Evolutionary conservation across 2,113 vertebrate species (phyloP).

Genomic region (Rhizomys pruinosus): DNA sequence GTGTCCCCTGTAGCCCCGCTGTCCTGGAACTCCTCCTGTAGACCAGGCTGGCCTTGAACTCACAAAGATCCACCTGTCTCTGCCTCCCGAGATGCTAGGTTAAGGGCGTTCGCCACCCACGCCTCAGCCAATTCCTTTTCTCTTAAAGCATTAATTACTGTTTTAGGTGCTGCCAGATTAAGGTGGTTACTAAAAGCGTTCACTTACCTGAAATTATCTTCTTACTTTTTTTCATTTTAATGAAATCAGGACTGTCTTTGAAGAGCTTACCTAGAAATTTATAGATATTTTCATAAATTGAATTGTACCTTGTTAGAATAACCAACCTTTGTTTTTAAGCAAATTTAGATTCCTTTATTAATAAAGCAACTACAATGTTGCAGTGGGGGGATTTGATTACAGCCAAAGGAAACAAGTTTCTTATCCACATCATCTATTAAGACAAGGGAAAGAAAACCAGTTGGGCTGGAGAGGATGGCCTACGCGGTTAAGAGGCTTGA

Average conservation of each 20-base stretch:
- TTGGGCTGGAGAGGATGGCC: no score
- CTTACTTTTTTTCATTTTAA: neutral
- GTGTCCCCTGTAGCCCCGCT: no score
- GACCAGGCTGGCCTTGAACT: no score
- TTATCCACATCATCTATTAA: constrained; percentile 57
- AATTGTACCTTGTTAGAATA: constrained; percentile 42
- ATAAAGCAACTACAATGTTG: constrained; percentile 32
- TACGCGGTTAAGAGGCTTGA: no score
- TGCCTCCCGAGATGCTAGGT: no score
- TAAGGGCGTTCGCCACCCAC: no score
- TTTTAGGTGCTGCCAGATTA: neutral
- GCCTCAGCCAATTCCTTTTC: no score
- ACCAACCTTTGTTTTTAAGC: constrained; percentile 36
- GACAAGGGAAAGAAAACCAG: constrained; percentile 26
- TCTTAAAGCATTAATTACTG: neutral
- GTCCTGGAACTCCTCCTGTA: no score
- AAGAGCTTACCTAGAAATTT: constrained; percentile 23
- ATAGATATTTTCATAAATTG: constrained; percentile 12
- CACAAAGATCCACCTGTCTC: no score
- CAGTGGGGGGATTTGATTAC: neutral
- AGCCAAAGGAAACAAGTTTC: constrained; percentile 40
- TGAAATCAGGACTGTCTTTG: neutral
- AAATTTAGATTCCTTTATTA: constrained; percentile 36
- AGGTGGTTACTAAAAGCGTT: neutral
- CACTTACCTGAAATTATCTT: constrained; percentile 5